Conservation (phyloP, 2,797 vertebrate genomes). For the Centroberyx gerrardi region DNA sequence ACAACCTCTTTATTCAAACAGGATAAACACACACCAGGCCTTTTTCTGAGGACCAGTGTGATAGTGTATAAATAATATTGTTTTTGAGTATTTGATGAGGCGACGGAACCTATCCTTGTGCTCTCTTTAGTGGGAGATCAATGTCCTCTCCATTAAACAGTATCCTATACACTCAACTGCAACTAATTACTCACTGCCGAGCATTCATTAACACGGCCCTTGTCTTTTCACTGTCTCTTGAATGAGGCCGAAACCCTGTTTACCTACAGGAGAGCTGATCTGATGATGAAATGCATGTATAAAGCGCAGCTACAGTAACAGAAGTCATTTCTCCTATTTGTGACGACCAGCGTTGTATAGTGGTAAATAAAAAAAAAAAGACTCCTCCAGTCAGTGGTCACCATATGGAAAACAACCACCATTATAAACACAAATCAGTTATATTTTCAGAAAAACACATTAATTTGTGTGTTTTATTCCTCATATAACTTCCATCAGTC, state of each 20-base stretch:
- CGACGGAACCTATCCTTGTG: conserved; percentile 43
- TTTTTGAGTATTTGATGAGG: not conserved
- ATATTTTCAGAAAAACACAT: too few relatives aligned
- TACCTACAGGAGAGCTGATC: conserved; percentile 27
- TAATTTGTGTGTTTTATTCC: not conserved
- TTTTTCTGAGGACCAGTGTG: not conserved
- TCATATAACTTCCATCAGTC: not conserved
- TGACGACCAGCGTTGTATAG: not conserved
- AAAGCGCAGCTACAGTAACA: not conserved
- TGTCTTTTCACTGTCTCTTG: conserved; percentile 23
- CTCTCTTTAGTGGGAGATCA: conserved; percentile 75
- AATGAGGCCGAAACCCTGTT: conserved; percentile 35
- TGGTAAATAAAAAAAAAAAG: not conserved
- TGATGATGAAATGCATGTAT: not conserved
- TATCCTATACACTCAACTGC: conserved; percentile 30
- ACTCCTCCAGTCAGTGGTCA: conserved; percentile 5
- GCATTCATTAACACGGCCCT: conserved; percentile 18
- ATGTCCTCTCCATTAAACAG: conserved; percentile 31
- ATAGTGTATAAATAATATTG: not conserved
- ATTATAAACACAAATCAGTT: too few relatives aligned
- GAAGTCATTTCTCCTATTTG: not conserved
- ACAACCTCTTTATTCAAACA: not conserved
- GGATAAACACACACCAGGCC: not conserved
- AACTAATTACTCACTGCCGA: conserved; percentile 19
- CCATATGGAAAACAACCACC: conserved; percentile 9